Evolutionary conservation across 2,113 vertebrate genomes (phyloP), one percentile per base, ranked within the genome.

Genomic region (Solea senegalensis): DNA sequence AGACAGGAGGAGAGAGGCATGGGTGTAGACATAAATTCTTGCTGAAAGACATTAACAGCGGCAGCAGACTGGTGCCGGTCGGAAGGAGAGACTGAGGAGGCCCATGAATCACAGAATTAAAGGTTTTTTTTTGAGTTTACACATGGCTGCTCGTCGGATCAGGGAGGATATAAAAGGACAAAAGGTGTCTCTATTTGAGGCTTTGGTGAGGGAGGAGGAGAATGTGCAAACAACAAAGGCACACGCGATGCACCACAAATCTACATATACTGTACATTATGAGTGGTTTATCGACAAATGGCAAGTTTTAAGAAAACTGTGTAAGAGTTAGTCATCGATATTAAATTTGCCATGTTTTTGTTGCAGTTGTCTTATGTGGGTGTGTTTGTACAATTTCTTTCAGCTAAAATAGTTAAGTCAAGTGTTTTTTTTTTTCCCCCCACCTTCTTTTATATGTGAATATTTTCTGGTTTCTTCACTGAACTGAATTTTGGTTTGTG

Each of bases 11-110:
- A 72, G 74, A 71, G 58, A 83, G 87, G 74, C 86, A 73, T 28
- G 80, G 76, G 62, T 78, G 83, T 45, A 74, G 85, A 86, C 86
- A 88, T 89, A 90, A 89, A 91, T 91, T 88, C 75, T 68, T 8
- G 4, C 49, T 51, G 75, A 84, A 28, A 87, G 86, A 87, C 88
- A 85, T 91, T 88, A 88, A 86, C 82, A 72, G 83, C 74, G 8
- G 77, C 75, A 52, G 81, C 72, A 64, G 81, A 87, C 74, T 85
- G 76, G 72, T 82, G 83, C 74, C 83, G 87, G 89, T 91, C 80
- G 68, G 71, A 74, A 21, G 57, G 49, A 56, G 14, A 66, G 79
- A 82, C 63, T 26, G 82, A 85, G 78, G 81, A 84, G 71, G 58
- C 65, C 58, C 1, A 82, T 86, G 85, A 90, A 91, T 90, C 86